phyloP scores from a whole-genome alignment of 2,797 vertebrate genomes.

The Chiloscyllium punctatum region DNA sequence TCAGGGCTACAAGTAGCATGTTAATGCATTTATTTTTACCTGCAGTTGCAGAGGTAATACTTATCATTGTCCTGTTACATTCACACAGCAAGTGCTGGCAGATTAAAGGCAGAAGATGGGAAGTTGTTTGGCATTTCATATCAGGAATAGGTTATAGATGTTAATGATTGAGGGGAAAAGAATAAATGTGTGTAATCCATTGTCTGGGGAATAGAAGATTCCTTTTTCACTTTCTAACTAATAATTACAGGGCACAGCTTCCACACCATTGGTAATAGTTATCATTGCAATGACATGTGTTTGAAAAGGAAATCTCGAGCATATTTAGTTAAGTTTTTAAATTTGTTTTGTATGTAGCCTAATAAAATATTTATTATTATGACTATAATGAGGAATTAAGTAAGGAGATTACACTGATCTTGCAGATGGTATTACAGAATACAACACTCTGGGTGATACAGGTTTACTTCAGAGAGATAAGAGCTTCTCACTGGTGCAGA shows the following conservation, averaged over 20 bases:
- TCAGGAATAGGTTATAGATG: background rate
- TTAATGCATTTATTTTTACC: background rate
- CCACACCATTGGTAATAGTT: background rate
- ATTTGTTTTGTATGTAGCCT: background rate
- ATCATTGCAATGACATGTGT: background rate
- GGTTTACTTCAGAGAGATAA: background rate
- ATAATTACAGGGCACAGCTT: background rate
- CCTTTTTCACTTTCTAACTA: background rate
- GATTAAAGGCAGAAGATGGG: background rate
- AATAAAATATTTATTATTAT: background rate
- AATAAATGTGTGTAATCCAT: background rate
- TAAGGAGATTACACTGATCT: background rate
- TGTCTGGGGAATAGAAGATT: background rate
- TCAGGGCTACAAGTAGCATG: background rate
- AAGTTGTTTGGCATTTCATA: background rate
- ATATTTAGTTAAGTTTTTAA: background rate
- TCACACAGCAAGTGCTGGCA: background rate
- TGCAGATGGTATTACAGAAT: background rate
- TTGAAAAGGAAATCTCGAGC: background rate
- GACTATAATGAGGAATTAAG: background rate
- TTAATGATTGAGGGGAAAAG: background rate
- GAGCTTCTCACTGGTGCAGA: background rate
- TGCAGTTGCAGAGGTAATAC: background rate
- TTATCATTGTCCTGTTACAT: background rate
- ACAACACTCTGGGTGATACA: background rate